These are phyloP conservation scores for Papilio aristodemus DNA, from an alignment of 1,140 invertebrate genomes.

Conservation along the genomic window DNA sequence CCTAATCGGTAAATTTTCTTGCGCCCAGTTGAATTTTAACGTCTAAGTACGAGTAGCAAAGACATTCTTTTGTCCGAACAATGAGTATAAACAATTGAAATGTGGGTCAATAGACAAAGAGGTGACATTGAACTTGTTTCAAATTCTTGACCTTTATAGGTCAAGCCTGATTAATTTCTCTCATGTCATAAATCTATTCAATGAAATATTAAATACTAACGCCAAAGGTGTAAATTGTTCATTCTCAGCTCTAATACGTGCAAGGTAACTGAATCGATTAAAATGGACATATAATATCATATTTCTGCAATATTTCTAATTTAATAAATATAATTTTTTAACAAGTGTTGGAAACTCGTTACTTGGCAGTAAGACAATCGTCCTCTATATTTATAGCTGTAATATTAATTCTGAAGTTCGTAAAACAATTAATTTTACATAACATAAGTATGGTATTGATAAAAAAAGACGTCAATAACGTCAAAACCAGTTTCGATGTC, in stretches of 20 bases:
- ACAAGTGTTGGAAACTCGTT: too few relatives aligned
- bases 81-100: slow-evolving; percentile 16
- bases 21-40: not conserved
- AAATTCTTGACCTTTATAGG: slow-evolving; percentile 29
- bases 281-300: not conserved
- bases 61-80: not conserved
- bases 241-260: not conserved
- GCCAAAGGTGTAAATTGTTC: slow-evolving; percentile 4
- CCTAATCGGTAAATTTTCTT: not conserved
- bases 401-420: too few relatives aligned
- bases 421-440: too few relatives aligned
- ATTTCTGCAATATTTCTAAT: not conserved
- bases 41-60: not conserved
- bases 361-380: too few relatives aligned
- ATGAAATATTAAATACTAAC: slow-evolving; percentile 17
- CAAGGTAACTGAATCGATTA: slow-evolving; percentile 1
- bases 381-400: too few relatives aligned
- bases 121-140: slow-evolving; percentile 26
- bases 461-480: too few relatives aligned
- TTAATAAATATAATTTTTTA: not conserved
- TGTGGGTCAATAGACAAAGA: slow-evolving; percentile 16
- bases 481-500: too few relatives aligned
- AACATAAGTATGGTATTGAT: too few relatives aligned
- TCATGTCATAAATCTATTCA: slow-evolving; percentile 12
- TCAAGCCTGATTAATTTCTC: slow-evolving; percentile 29